Conservation (phyloP, 2,888 invertebrate species). For the Psylliodes chrysocephalus region DNA sequence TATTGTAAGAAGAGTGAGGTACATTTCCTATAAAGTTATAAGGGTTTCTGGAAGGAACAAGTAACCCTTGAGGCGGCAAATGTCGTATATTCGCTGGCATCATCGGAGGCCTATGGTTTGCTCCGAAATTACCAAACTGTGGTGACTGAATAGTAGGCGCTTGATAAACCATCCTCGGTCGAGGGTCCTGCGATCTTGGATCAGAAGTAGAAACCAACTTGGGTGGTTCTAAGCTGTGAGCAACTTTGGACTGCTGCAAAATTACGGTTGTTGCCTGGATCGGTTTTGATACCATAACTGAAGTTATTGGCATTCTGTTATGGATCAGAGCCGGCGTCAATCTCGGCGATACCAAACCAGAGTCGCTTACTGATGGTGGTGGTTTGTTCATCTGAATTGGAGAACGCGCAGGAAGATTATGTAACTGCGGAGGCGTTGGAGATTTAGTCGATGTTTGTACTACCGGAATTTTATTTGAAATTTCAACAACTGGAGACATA, state of each 20-base stretch:
- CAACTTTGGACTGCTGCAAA: conserved; percentile 60
- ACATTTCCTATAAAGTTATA: conserved; percentile 42
- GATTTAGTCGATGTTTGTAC: conserved; percentile 43
- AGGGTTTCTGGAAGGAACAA: conserved; percentile 51
- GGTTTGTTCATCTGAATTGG: conserved; percentile 50
- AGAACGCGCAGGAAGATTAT: conserved; percentile 54
- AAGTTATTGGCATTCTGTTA: conserved; percentile 70
- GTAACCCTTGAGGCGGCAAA: conserved; percentile 50
- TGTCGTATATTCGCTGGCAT: conserved; percentile 50
- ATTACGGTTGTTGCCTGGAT: conserved; percentile 65
- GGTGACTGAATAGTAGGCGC: conserved; percentile 44
- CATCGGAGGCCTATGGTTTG: conserved; percentile 50
- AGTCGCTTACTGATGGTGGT: conserved; percentile 35
- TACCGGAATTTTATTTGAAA: conserved; percentile 37
- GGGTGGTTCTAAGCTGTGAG: conserved; percentile 56
- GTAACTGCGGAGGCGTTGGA: conserved; percentile 43
- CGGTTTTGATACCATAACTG: conserved; percentile 70
- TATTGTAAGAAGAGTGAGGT: conserved; percentile 39
- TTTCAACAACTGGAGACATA: conserved; percentile 42
- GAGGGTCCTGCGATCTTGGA: conserved; percentile 51
- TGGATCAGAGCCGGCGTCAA: conserved; percentile 54
- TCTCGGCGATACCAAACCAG: conserved; percentile 43
- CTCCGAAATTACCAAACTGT: conserved; percentile 47
- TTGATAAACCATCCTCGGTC: conserved; percentile 63
- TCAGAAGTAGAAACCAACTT: conserved; percentile 56